Evolutionary conservation across 2,888 invertebrate genomes (phyloP).

Genomic region (Zygaena filipendulae): DNA sequence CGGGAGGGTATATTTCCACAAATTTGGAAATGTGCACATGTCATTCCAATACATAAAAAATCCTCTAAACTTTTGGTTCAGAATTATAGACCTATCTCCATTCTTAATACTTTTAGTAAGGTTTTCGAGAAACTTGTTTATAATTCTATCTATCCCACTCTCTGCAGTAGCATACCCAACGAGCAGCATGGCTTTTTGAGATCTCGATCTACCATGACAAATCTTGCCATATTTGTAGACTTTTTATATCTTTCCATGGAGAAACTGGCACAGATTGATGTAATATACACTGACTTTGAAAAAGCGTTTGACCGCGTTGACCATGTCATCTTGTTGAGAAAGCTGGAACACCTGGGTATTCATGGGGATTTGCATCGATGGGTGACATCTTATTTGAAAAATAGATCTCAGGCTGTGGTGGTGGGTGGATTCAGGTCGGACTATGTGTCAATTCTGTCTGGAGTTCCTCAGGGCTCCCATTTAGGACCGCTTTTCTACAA

Average conservation of each 20-base stretch:
- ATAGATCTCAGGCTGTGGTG: constrained; percentile 7
- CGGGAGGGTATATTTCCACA: constrained; percentile 1
- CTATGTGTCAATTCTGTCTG: constrained; percentile 1
- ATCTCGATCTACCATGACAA: constrained; percentile 14
- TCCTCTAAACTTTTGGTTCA: constrained; percentile 5
- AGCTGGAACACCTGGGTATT: constrained; percentile 8
- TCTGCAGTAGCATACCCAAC: constrained; percentile 1
- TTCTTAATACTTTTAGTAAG: constrained; percentile 6
- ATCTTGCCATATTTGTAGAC: constrained; percentile 7
- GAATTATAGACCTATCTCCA: constrained; percentile 10
- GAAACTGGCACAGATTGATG: constrained; percentile 14
- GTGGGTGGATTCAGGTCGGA: constrained; percentile 3
- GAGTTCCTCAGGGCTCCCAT: constrained; percentile 4
- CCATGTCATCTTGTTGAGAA: constrained; percentile 3
- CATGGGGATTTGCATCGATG: constrained; percentile 11
- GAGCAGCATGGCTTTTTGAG: constrained; percentile 13
- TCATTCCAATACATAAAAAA: constrained; percentile 9
- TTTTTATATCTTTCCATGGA: constrained; percentile 9
- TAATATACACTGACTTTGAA: constrained; percentile 14
- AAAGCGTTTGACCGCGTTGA: constrained; percentile 10
- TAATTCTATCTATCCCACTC: constrained; percentile 1
- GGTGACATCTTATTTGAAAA: constrained; percentile 8
- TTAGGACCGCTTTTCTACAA: constrained; percentile 3
- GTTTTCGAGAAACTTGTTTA: constrained; percentile 7
- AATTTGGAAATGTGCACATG: constrained; percentile 9